Base-by-base conservation (phyloP, 92 coral and sea anemone species). In the Umimayanthus chanpuru region DNA sequence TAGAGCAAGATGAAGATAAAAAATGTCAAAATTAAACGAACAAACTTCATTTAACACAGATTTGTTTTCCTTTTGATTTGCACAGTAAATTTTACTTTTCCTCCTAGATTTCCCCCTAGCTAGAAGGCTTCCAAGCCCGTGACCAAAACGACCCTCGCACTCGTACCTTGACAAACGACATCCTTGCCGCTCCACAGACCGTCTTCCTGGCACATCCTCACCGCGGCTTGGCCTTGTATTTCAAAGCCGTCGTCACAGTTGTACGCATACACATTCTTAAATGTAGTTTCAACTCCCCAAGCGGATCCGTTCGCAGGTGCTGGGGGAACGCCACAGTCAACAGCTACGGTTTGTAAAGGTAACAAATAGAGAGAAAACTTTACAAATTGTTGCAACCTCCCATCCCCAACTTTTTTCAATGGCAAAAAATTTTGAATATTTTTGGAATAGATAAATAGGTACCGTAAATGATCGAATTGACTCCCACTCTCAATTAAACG, bases 181-280 rank as follows among this genome's bases (percentile, higher is more conserved):
- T 76, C 65, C 0, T 16, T 43, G 40, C 95, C 95, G 78, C 92
- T 93, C 90, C 90, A 88, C 26, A 68, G 36, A 21, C 90, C 88
- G 55, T 88, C 79, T 32, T 53, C 87, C 68, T 78, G 86, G 39
- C 90, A 88, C 78, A 72, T 36, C 79, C 90, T 72, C 64, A 88
- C 88, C 15, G 77, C 36, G 40, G 76, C 61, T 12, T 85, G 65
- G 36, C 79, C 92, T 38, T 9, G 21, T 21, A 89, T 9, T 4
- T 40, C 53, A 76, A 73, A 89, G 28, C 92, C 90, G 30, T 21
- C 44, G 44, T 76, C 55, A 36, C 92, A 89, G 8, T 70, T 49
- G 74, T 80, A 89, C 76, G 39, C 38, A 15, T 85, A 58, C 25
- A 74, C 55, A 73, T 85, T 85, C 8, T 84, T 84, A 29, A 75